Base-by-base conservation (phyloP, 2,888 invertebrate genomes). In the Drosophila planitibia region DNA sequence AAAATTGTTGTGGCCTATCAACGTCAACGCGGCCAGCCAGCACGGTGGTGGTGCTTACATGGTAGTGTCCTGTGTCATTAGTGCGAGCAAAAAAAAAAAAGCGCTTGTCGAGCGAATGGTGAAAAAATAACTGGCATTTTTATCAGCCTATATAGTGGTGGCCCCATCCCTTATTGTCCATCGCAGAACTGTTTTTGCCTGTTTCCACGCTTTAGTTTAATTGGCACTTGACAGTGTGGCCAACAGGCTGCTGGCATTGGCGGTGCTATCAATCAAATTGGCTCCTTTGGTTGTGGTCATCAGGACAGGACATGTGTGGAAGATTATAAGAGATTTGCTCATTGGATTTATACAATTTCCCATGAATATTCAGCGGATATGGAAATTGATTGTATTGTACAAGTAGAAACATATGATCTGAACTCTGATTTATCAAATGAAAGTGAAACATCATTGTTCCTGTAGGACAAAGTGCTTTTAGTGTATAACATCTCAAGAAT, bases 1-100 rank as follows among this genome's bases (percentile, higher is more conserved):
- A 84, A 90, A 87, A 90, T 87, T 90, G 89, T 89, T 90, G 91
- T 82, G 87, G 87, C 87, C 89, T 89, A 87, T 87, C 87, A 87
- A 90, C 90, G 87, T 87, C 90, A 87, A 82, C 80, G 84, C 82
- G 71, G 61, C 64, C 70, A 60, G 37, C 63, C 57, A 30, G 39
- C 41, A 44, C 28, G 55, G 51, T 22, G 60, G 33, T 35, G n/a
- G 19, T 7, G 22, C 47, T 28, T 28, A 47, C 47, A 47, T 47
- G 47, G 47, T 49, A 25, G 59, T 81, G 89, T 82, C 86, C 80
- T 77, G 81, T 82, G 86, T 90, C 86, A 87, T 87, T 87, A 90
- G 89, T 82, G 78, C 52, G 60, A 67, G 62, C 37, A 52, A 51
- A 32, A 47, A 51, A 52, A 47, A 60, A 22, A 16, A 25, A 67